Conservation (phyloP, 2,888 invertebrate species). For the Antheraea yamamai region DNA sequence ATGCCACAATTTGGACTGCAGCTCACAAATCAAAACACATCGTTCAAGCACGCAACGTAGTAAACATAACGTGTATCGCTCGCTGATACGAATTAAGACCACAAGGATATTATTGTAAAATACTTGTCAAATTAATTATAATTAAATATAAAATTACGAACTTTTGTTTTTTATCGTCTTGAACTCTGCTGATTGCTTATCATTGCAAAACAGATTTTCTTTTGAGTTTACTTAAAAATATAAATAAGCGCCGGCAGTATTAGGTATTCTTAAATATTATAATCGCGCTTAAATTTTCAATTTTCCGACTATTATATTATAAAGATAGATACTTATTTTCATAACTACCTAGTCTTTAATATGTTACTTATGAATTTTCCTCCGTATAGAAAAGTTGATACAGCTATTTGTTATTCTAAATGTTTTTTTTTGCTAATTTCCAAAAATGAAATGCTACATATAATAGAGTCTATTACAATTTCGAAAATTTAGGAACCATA, state of each 20-base stretch:
- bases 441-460: constrained; percentile 79
- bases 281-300: constrained; percentile 74
- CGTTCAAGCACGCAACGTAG: constrained; percentile 59
- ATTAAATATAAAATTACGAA: constrained; percentile 69
- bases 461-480: constrained; percentile 82
- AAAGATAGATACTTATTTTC: constrained; percentile 67
- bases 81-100: constrained; percentile 78
- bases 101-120: constrained; percentile 79
- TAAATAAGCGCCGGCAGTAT: constrained; percentile 75
- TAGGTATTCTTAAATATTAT: constrained; percentile 73
- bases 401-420: constrained; percentile 69
- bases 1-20: constrained; percentile 62
- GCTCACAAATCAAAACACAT: constrained; percentile 60
- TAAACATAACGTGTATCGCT: constrained; percentile 71
- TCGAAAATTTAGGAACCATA: constrained; percentile 83
- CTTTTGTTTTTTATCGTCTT: constrained; percentile 40
- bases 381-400: constrained; percentile 80
- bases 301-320: constrained; percentile 32
- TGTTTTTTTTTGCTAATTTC: constrained; percentile 57
- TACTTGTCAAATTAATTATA: constrained; percentile 56
- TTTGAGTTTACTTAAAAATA: constrained; percentile 59
- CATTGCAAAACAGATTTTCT: constrained; percentile 16
- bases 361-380: constrained; percentile 72
- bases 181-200: constrained; percentile 20
- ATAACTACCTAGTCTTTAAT: constrained; percentile 76